Conservation (phyloP, 2,797 vertebrate genomes). For the Anas capensis region DNA sequence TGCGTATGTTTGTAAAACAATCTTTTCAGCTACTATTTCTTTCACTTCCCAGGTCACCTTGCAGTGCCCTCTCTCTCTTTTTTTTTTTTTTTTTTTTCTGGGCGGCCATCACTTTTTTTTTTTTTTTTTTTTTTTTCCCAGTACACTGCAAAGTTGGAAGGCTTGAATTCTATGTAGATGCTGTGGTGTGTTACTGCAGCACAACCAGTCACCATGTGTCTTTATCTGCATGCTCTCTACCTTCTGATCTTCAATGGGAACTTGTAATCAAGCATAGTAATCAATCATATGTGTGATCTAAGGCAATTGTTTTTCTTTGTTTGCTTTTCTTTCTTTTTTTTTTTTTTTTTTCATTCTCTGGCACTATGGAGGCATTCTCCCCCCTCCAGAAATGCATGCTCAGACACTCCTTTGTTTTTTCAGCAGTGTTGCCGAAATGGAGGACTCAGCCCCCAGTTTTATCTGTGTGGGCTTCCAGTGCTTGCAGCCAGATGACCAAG, state of each 20-base stretch:
- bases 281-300: neutral
- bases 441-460: neutral
- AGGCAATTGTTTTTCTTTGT: neutral
- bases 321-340: too few relatives aligned
- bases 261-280: neutral
- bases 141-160: neutral
- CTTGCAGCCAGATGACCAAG: neutral
- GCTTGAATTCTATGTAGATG: neutral
- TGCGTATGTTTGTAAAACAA: neutral
- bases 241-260: neutral
- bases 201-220: neutral
- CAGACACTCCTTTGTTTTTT: too few relatives aligned
- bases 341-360: rapidly evolving
- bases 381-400: rapidly evolving
- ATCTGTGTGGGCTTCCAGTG: neutral
- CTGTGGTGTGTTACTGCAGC: neutral
- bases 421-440: neutral
- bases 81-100: neutral
- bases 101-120: too few relatives aligned
- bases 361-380: neutral
- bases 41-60: neutral
- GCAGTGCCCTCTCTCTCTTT: neutral
- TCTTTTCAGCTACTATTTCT: neutral
- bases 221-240: neutral
- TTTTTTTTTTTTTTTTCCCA: neutral